A percentile compares a stretch with the other conserved stretches of the same genome.
Conservation (phyloP, 2,113 vertebrate species). For the Rhabdomys dilectus region DNA sequence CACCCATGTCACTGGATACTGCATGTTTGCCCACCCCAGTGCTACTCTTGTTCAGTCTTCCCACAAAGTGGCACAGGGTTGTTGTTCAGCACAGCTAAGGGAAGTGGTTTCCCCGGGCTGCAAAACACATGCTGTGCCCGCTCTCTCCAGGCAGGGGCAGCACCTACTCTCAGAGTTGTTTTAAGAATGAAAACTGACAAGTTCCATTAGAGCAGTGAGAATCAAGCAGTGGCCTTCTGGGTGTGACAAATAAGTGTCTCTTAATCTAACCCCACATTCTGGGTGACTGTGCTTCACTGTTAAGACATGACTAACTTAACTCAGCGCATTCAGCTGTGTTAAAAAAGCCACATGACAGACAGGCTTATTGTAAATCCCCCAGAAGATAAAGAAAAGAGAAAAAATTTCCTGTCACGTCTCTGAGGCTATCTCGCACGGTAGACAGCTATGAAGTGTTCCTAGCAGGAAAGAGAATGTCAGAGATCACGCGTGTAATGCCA, state of each 20-base stretch:
- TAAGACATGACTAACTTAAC: neutral
- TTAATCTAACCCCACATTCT: neutral
- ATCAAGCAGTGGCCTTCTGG: neutral
- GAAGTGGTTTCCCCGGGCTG: neutral
- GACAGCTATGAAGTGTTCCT: neutral
- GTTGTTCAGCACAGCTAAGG: rapidly evolving
- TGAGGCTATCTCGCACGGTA: too few species aligned
- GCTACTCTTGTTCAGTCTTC: rapidly evolving
- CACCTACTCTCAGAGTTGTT: too few species aligned
- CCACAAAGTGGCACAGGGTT: rapidly evolving
- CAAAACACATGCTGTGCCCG: rapidly evolving
- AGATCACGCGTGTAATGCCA: too few species aligned
- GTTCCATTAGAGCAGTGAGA: neutral
- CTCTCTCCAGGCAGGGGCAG: neutral
- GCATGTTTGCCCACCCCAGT: neutral
- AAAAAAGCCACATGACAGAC: neutral
- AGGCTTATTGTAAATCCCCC: neutral
- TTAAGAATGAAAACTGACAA: neutral
- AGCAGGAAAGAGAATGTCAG: neutral
- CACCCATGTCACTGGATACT: rapidly evolving
- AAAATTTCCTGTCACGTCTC: rapidly evolving
- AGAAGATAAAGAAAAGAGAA: neutral
- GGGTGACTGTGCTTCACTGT: neutral
- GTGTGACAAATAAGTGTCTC: neutral
- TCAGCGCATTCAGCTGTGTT: neutral